phyloP scores from a whole-genome alignment of 1,140 invertebrate species.

The Condylostylus longicornis region DNA sequence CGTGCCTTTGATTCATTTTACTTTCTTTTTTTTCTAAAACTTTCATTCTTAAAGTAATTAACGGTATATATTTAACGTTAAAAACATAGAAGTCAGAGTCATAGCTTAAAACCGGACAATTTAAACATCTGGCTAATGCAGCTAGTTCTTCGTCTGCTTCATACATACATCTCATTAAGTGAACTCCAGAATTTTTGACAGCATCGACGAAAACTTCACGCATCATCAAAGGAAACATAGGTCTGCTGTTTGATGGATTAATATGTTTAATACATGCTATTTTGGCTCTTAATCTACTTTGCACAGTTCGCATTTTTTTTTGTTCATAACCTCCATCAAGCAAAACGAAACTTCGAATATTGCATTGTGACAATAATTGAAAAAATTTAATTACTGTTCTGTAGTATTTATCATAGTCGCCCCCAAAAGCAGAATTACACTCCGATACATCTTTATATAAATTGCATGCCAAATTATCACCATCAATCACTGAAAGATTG shows the following conservation, averaged over 20 bases:
- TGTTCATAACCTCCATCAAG: slow-evolving; percentile 69
- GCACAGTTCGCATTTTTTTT: slow-evolving; percentile 57
- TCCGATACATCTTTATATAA: slow-evolving; percentile 48
- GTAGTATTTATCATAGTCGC: slow-evolving; percentile 69
- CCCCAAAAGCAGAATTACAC: slow-evolving; percentile 59
- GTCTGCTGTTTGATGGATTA: slow-evolving; percentile 32
- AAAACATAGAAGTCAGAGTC: slow-evolving; percentile 88
- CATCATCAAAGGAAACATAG: slow-evolving; percentile 54
- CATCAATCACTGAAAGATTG: slow-evolving; percentile 82
- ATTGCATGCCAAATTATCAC: slow-evolving; percentile 57
- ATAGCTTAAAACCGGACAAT: slow-evolving; percentile 72
- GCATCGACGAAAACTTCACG: slow-evolving; percentile 56
- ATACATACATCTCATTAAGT: slow-evolving; percentile 55
- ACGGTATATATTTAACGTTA: slow-evolving; percentile 65
- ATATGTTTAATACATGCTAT: slow-evolving; percentile 38
- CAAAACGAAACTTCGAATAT: slow-evolving; percentile 54
- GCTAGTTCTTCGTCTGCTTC: slow-evolving; percentile 80
- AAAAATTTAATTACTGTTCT: slow-evolving; percentile 52
- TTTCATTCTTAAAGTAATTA: slow-evolving; percentile 45
- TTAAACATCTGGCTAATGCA: slow-evolving; percentile 51
- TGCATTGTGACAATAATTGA: slow-evolving; percentile 49
- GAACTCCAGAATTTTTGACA: slow-evolving; percentile 45
- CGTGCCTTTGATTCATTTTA: background rate
- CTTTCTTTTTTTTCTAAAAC: slow-evolving; percentile 10
- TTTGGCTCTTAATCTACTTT: slow-evolving; percentile 45